Evolutionary conservation across 2,113 vertebrate species (phyloP).

Genomic region (Nestor notabilis): DNA sequence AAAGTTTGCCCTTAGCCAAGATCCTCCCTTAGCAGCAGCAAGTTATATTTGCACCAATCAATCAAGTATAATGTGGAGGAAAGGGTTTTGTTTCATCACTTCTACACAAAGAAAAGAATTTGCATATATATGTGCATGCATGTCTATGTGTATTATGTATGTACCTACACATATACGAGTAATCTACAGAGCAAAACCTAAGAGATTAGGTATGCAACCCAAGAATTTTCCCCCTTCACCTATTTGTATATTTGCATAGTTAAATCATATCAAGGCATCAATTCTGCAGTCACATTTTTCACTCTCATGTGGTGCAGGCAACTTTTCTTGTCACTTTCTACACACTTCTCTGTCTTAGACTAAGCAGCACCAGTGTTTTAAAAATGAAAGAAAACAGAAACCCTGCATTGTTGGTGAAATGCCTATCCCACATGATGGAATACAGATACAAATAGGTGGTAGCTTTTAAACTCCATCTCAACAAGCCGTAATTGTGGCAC

Average conservation of each 20-base stretch:
- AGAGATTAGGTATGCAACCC: conserved; percentile 9
- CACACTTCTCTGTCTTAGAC: background rate
- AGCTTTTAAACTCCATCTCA: conserved; percentile 14
- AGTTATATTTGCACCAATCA: conserved; percentile 5
- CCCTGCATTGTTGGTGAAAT: conserved; percentile 42
- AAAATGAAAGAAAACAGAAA: background rate
- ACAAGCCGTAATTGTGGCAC: background rate
- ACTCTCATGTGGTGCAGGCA: conserved; percentile 20
- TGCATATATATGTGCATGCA: conserved; percentile 47
- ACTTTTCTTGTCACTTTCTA: background rate
- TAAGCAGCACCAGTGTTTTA: conserved; percentile 50
- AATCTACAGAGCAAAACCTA: conserved; percentile 11
- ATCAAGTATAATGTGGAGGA: conserved; percentile 26
- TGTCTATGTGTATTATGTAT: background rate
- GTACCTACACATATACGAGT: background rate
- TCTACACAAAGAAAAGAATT: conserved; percentile 27
- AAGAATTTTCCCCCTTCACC: conserved; percentile 6
- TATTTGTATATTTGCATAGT: conserved; percentile 48
- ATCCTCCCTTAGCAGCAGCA: conserved; percentile 37
- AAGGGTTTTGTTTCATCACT: conserved; percentile 55
- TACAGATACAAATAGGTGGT: conserved; percentile 53
- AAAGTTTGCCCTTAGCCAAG: background rate
- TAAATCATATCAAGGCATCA: conserved; percentile 46
- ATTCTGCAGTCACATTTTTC: conserved; percentile 16
- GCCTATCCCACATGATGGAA: conserved; percentile 31